Conservation (phyloP, 2,113 vertebrate genomes). For the Anoura caudifer region DNA sequence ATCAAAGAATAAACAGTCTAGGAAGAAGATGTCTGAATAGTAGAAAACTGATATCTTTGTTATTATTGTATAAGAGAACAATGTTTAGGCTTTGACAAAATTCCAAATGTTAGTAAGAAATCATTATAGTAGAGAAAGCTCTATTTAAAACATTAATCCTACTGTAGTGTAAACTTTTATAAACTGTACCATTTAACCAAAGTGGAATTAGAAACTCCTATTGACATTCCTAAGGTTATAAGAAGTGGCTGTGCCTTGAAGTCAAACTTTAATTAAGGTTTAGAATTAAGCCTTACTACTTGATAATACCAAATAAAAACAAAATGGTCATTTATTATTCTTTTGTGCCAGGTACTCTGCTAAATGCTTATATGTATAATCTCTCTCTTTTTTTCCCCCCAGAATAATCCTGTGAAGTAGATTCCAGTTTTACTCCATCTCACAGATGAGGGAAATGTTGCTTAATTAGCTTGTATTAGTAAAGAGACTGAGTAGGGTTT, state of each 20-base stretch:
- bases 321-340: conserved; percentile 7
- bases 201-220: background rate
- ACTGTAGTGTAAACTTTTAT: background rate
- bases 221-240: background rate
- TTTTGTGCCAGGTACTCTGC: background rate
- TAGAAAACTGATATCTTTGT: background rate
- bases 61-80: background rate
- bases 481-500: background rate
- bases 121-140: background rate
- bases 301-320: background rate
- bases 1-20: conserved; percentile 23
- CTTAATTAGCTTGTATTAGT: background rate
- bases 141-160: background rate
- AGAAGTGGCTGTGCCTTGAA: background rate
- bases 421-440: background rate
- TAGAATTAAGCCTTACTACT: conserved; percentile 18
- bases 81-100: conserved; percentile 25
- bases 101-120: background rate
- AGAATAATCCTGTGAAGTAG: background rate
- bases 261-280: conserved; percentile 5
- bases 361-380: background rate
- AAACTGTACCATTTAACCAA: background rate
- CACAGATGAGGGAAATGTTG: background rate
- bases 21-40: background rate
- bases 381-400: background rate